phyloP scores from a whole-genome alignment of 2,113 vertebrate genomes.

The Setophaga coronata region DNA sequence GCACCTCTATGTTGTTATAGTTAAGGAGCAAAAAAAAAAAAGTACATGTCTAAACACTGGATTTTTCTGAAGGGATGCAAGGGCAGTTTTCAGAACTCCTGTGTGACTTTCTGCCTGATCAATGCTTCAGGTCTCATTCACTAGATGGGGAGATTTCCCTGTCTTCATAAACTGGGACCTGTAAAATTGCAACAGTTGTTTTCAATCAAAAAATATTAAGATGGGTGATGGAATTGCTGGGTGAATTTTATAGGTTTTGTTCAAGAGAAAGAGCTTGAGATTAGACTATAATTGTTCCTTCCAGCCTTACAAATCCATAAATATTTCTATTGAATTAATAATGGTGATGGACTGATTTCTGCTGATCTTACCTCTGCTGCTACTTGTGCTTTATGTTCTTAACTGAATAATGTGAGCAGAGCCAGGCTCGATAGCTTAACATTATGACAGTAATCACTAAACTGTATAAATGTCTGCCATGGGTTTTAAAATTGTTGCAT shows the following conservation, averaged over 20 bases:
- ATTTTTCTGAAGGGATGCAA: not conserved
- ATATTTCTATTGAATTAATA: constrained; percentile 53
- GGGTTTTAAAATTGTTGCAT: constrained; percentile 37
- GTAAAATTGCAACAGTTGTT: not conserved
- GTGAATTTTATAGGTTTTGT: not conserved
- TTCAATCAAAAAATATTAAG: not conserved
- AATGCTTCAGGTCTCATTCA: not conserved
- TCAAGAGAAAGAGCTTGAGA: not conserved
- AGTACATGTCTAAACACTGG: fast-evolving
- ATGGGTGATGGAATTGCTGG: not conserved
- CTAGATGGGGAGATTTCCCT: not conserved
- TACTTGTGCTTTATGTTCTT: not conserved
- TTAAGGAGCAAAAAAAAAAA: not conserved
- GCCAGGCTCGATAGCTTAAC: constrained; percentile 1
- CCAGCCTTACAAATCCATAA: not conserved
- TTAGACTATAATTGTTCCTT: constrained; percentile 8
- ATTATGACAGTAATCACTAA: constrained; percentile 47
- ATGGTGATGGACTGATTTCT: constrained; percentile 10
- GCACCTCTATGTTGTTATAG: not conserved
- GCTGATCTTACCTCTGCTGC: constrained; percentile 9
- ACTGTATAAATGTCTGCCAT: not conserved
- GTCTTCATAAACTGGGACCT: not conserved
- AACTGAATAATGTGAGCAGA: constrained; percentile 27
- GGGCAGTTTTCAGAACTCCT: not conserved
- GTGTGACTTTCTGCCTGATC: not conserved